Evolutionary conservation across 2,888 invertebrate genomes (phyloP).

Genomic region (Stictocephala bisonia): DNA sequence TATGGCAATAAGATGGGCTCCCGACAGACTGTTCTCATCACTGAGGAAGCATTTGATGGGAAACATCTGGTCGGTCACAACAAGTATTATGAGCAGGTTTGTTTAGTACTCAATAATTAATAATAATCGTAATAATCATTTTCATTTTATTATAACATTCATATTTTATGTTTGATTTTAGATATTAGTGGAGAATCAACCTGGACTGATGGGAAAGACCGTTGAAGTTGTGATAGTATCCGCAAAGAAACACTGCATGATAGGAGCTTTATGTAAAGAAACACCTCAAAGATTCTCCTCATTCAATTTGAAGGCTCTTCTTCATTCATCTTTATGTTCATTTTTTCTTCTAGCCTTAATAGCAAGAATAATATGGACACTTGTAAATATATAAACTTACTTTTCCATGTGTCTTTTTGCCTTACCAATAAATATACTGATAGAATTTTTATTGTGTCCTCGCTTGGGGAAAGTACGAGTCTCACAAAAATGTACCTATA

Average conservation of each 20-base stretch:
- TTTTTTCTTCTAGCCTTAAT: slow-evolving; percentile 62
- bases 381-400: slow-evolving; percentile 50
- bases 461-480: too few relatives aligned
- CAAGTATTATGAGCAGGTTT: slow-evolving; percentile 90
- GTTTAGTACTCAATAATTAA: too few relatives aligned
- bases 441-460: too few relatives aligned
- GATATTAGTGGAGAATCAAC: slow-evolving; percentile 83
- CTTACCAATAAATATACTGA: too few relatives aligned
- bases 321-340: slow-evolving; percentile 62
- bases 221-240: slow-evolving; percentile 79
- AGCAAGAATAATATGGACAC: slow-evolving; percentile 63
- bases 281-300: neutral
- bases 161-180: slow-evolving; percentile 57
- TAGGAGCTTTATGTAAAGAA: slow-evolving; percentile 70
- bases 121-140: too few relatives aligned
- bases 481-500: too few relatives aligned
- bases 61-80: slow-evolving; percentile 95
- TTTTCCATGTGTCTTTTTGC: too few relatives aligned
- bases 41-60: slow-evolving; percentile 92
- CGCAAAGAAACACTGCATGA: slow-evolving; percentile 82
- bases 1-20: slow-evolving; percentile 78
- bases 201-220: slow-evolving; percentile 84
- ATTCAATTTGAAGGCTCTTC: neutral
- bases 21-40: slow-evolving; percentile 84
- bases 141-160: slow-evolving; percentile 1